These are phyloP conservation scores for Ophiodon elongatus DNA, from an alignment of 2,113 vertebrate species.

Conservation along the genomic window DNA sequence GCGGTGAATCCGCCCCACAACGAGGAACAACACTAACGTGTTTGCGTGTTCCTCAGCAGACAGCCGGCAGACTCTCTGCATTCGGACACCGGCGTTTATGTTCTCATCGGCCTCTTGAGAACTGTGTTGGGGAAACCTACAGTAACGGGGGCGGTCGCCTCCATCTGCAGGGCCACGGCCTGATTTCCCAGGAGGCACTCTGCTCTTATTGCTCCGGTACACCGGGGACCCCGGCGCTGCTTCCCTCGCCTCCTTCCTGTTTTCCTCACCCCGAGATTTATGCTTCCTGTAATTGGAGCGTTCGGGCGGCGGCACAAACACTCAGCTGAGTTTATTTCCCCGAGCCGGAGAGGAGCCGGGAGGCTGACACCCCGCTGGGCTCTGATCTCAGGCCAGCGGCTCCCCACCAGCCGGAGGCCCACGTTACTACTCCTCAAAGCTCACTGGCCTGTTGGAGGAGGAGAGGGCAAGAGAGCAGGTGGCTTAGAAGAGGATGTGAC, in stretches of 20 bases:
- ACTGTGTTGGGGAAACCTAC: conserved; percentile 24
- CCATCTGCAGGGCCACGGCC: conserved; percentile 50
- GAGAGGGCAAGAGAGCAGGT: background rate
- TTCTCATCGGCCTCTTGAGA: conserved; percentile 24
- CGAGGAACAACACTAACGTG: background rate
- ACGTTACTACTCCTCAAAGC: conserved; percentile 18
- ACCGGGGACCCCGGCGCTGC: conserved; percentile 14
- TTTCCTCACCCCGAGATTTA: conserved; percentile 62
- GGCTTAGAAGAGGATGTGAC: background rate
- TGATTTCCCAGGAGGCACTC: conserved; percentile 67
- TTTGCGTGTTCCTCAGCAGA: conserved; percentile 14
- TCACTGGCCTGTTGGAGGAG: background rate
- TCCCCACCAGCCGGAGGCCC: background rate
- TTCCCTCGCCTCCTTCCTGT: conserved; percentile 35
- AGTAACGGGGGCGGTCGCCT: conserved; percentile 32
- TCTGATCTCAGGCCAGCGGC: conserved; percentile 13
- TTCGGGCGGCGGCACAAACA: conserved; percentile 8
- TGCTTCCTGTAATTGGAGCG: conserved; percentile 69
- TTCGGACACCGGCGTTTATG: too few species aligned
- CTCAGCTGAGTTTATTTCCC: conserved; percentile 35
- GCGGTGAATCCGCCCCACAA: background rate
- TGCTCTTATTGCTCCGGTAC: conserved; percentile 53
- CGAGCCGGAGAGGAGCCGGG: conserved; percentile 9
- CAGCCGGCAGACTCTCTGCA: background rate
- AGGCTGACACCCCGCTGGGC: background rate